Percentiles rank a stretch among this genome's conserved stretches.
These are phyloP conservation scores for Eudemis profundana DNA, from an alignment of 2,888 invertebrate genomes.

Conservation along the genomic window DNA sequence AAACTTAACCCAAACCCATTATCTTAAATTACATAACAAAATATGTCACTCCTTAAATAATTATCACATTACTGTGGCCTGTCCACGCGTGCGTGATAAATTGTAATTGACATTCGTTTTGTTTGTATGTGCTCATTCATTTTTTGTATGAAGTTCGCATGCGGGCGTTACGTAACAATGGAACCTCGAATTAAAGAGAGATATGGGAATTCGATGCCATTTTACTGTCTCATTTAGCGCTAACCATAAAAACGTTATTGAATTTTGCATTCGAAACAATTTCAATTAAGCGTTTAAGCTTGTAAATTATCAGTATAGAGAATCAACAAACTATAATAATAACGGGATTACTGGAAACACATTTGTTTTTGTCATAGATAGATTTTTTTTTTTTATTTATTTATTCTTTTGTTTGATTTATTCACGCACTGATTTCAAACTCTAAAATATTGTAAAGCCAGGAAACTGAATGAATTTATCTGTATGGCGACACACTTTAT, in stretches of 20 bases:
- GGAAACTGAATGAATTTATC: too few species aligned
- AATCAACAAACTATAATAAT: neutral
- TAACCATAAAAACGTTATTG: slow-evolving; percentile 7
- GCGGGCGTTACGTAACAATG: slow-evolving; percentile 40
- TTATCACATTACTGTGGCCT: slow-evolving; percentile 67
- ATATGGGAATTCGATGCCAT: slow-evolving; percentile 30
- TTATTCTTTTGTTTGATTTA: too few species aligned
- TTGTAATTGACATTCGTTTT: slow-evolving; percentile 69
- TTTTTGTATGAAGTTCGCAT: slow-evolving; percentile 44
- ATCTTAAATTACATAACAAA: slow-evolving; percentile 55
- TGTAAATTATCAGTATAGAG: neutral
- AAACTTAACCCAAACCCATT: slow-evolving; percentile 44
- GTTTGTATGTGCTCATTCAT: slow-evolving; percentile 55
- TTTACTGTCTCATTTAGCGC: neutral
- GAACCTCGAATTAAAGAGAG: slow-evolving; percentile 16
- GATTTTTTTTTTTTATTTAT: too few species aligned
- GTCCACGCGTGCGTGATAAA: slow-evolving; percentile 58
- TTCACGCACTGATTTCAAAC: too few species aligned
- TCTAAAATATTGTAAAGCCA: too few species aligned
- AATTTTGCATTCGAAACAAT: neutral
- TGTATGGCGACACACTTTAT: too few species aligned
- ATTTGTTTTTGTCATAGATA: neutral
- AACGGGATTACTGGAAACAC: neutral
- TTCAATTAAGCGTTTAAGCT: neutral
- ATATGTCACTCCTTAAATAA: slow-evolving; percentile 57